Conservation (phyloP, 2,888 invertebrate species). For the Tipula helvola region DNA sequence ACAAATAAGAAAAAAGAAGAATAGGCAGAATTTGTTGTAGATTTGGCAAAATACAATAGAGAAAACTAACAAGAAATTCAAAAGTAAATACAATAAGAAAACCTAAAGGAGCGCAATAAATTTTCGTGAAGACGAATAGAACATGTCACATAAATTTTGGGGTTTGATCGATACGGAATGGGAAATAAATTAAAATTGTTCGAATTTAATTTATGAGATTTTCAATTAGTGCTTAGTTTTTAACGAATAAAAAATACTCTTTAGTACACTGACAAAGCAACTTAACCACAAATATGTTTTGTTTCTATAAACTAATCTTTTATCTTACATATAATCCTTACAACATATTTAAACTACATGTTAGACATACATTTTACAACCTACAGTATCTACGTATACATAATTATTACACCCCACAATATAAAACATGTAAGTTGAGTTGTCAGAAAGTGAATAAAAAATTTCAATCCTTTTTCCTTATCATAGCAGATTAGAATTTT, state of each 20-base stretch:
- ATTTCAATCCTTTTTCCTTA: neutral
- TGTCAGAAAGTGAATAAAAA: neutral
- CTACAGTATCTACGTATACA: too few species aligned
- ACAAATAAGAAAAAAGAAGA: neutral
- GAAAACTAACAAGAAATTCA: neutral
- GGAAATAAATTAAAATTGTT: neutral
- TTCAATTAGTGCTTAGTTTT: neutral
- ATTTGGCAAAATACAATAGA: neutral
- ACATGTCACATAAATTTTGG: neutral
- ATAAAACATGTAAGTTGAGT: neutral
- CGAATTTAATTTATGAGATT: neutral
- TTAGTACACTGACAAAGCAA: too few species aligned
- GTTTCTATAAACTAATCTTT: too few species aligned
- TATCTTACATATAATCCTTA: too few species aligned
- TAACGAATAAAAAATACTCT: too few species aligned
- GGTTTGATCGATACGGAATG: neutral
- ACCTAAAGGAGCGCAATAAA: neutral
- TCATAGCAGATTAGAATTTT: neutral
- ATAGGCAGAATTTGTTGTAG: neutral
- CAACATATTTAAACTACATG: too few species aligned
- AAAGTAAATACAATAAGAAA: neutral
- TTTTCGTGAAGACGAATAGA: neutral
- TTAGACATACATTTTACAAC: too few species aligned
- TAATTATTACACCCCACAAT: neutral
- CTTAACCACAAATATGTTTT: too few species aligned